Evolutionary conservation across 2,888 invertebrate genomes (phyloP), one percentile per base, ranked within the genome.

Genomic region (Epinotia nisella): DNA sequence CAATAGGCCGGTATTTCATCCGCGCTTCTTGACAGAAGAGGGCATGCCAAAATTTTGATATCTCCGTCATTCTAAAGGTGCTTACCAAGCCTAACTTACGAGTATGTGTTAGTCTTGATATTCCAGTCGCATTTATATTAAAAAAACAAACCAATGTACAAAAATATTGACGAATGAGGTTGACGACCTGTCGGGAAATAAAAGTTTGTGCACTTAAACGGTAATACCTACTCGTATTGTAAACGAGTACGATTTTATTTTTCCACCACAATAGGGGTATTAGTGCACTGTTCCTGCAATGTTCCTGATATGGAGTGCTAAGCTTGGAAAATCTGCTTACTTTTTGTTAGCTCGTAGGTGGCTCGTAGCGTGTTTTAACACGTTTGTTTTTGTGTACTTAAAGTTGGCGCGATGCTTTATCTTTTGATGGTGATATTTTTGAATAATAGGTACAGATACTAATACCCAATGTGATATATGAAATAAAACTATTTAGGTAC

Each of bases 281-380:
- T 72, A 72, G 72, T 62, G 53, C 61, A 68, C 58, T 55, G 59
- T 53, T 61, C 35, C 62, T 68, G 72, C 67, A 68, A 15, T 60
- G 67, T 56, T 68, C 39, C 72, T 49, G 62, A 72, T 72, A 72
- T 72, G 67, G 61, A 58, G 72, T 58, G 72, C 51, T 62, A 68
- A 68, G 72, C 72, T 67, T 35, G 41, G 49, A 21, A 55, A 62
- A 68, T 72, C 61, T 68, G 72, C 67, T 72, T 68, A 56, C 67
- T 67, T 72, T 71, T 72, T 61, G 61, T 72, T 67, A 41, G 58
- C 21, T 24, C 21, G 21, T 2, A n/a, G n/a, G n/a, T n/a, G n/a
- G n/a, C 21, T 41, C 35, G n/a, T 1, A n/a, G 17, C 67, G 53
- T 53, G 56, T 68, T 67, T 72, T 62, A 61, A 58, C 72, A 62